These are phyloP conservation scores for Perodicticus potto DNA, from an alignment of 2,797 vertebrate species.

Conservation along the genomic window DNA sequence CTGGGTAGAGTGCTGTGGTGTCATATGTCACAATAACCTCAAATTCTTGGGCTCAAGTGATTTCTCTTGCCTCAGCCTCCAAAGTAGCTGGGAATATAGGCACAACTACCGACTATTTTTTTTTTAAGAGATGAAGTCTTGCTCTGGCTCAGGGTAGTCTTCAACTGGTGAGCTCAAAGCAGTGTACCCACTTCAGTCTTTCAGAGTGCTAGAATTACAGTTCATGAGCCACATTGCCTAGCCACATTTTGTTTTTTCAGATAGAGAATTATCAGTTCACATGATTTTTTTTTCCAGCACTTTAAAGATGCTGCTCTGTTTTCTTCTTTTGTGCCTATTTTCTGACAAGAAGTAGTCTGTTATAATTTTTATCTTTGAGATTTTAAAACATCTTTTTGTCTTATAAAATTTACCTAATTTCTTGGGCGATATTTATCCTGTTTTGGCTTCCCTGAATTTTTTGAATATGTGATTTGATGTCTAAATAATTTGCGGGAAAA, in stretches of 20 bases:
- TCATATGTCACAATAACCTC: too few species aligned
- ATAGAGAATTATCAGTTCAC: neutral
- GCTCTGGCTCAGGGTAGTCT: too few species aligned
- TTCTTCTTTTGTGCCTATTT: neutral
- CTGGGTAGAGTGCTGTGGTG: too few species aligned
- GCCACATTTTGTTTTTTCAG: neutral
- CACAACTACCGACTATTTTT: neutral
- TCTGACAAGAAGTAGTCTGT: neutral
- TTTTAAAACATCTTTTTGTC: neutral
- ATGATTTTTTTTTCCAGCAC: neutral
- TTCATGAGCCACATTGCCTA: too few species aligned
- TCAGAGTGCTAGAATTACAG: too few species aligned
- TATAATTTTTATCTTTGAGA: too few species aligned
- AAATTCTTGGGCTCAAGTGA: too few species aligned
- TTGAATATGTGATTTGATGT: neutral
- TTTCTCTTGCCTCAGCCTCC: too few species aligned
- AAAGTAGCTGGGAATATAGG: too few species aligned
- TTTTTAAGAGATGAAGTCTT: neutral
- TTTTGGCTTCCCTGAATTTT: neutral
- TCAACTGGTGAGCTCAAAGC: too few species aligned
- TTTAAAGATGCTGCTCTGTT: neutral
- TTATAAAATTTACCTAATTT: neutral
- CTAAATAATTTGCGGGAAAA: neutral
- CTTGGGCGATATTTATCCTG: neutral
- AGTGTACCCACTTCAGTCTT: too few species aligned